These are phyloP conservation scores for Aurelia sp. DNA, from an alignment of 30 jellyfish, hydroid and myxozoan species.

Conservation along the genomic window DNA sequence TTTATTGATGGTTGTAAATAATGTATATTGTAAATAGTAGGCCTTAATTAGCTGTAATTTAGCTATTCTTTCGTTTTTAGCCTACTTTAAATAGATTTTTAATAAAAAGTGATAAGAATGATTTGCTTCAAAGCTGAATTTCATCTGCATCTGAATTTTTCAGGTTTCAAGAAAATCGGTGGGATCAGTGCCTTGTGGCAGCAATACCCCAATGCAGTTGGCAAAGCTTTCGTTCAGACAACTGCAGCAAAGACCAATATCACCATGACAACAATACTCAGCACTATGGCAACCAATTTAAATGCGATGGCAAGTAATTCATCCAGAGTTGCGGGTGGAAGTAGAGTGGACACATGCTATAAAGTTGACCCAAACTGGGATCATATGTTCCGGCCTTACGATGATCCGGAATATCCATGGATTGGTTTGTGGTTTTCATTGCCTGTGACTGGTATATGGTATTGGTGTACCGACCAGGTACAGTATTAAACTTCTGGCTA, in stretches of 20 bases:
- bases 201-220: constrained; percentile 88
- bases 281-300: constrained; percentile 14
- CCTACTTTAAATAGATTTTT: no score
- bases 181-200: constrained; percentile 85
- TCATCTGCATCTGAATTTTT: neutral
- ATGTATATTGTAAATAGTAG: no score
- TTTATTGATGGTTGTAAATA: no score
- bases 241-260: constrained; percentile 19
- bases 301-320: constrained; percentile 7
- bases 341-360: constrained; percentile 57
- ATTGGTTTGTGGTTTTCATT: constrained; percentile 84
- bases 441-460: constrained; percentile 98
- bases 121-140: no score
- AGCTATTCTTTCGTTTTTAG: no score
- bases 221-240: constrained; percentile 42
- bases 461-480: constrained; percentile 99
- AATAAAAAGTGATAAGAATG: no score
- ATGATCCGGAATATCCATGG: constrained; percentile 94
- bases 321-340: constrained; percentile 37
- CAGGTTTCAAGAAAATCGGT: constrained; percentile 86
- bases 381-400: constrained; percentile 89
- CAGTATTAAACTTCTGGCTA: no score
- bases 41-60: no score
- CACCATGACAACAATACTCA: constrained; percentile 15
- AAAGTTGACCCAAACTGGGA: constrained; percentile 79